Percentiles rank a stretch among this genome's conserved stretches.
phyloP scores from a whole-genome alignment of 2,888 invertebrate genomes.

The Leucophenga montana region DNA sequence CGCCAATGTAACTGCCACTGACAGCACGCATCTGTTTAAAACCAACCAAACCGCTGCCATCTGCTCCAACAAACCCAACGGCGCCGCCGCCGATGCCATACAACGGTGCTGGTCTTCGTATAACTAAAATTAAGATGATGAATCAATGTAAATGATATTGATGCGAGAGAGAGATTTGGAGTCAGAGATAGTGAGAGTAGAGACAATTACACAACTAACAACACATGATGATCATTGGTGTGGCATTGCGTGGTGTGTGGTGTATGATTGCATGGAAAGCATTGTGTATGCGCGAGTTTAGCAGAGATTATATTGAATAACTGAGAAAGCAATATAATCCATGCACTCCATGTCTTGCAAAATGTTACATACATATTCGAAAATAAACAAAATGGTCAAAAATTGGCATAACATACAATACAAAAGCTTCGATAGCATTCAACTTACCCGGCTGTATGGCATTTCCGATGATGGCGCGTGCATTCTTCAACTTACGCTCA shows the following conservation, averaged over 20 bases:
- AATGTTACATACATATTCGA: conserved; percentile 57
- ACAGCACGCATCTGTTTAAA: conserved; percentile 47
- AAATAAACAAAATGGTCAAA: conserved; percentile 34
- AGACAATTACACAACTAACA: conserved; percentile 6
- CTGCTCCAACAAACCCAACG: conserved; percentile 30
- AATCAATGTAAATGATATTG: conserved; percentile 64
- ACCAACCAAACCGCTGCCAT: background rate
- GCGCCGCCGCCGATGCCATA: conserved; percentile 62
- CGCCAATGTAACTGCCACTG: conserved; percentile 67
- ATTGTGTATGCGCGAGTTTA: conserved; percentile 33
- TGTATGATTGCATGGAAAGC: background rate
- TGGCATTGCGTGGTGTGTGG: conserved; percentile 35
- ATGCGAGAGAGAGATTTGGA: conserved; percentile 38
- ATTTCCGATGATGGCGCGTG: conserved; percentile 82
- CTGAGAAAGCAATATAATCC: conserved; percentile 55
- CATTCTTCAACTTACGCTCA: conserved; percentile 78
- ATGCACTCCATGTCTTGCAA: conserved; percentile 57
- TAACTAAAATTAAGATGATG: conserved; percentile 73
- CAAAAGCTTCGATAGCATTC: conserved; percentile 44
- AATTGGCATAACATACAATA: conserved; percentile 46
- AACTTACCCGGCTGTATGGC: conserved; percentile 76
- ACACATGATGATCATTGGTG: conserved; percentile 18
- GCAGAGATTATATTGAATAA: conserved; percentile 53
- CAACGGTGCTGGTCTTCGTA: conserved; percentile 75
- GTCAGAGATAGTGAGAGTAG: conserved; percentile 17